Percentiles rank a stretch among this genome's conserved stretches.
Conservation (phyloP, 2,888 invertebrate genomes). For the Rhagonycha fulva region DNA sequence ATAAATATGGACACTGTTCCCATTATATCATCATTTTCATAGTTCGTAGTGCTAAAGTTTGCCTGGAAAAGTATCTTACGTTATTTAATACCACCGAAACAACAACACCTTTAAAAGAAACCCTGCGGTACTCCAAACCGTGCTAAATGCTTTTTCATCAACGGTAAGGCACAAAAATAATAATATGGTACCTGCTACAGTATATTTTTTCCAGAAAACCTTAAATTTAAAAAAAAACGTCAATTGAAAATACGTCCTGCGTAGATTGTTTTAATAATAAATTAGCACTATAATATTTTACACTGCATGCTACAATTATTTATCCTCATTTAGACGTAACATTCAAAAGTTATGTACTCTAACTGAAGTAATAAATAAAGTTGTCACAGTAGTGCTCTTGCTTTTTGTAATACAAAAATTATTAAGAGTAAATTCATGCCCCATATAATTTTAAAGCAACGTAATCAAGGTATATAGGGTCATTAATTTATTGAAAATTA, state of each 20-base stretch:
- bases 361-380: not conserved
- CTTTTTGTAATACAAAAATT: too few relatives aligned
- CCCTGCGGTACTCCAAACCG: not conserved
- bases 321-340: not conserved
- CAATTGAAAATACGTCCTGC: not conserved
- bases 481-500: too few relatives aligned
- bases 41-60: not conserved
- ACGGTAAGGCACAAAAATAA: too few relatives aligned
- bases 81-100: not conserved
- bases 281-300: not conserved
- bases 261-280: not conserved
- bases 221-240: not conserved
- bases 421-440: not conserved
- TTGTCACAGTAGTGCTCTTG: not conserved
- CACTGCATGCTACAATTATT: not conserved
- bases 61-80: not conserved
- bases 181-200: too few relatives aligned
- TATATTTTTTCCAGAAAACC: too few relatives aligned
- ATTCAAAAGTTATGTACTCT: not conserved
- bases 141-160: not conserved
- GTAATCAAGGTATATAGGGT: not conserved
- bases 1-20: not conserved
- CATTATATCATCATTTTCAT: not conserved
- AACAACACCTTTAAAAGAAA: not conserved
- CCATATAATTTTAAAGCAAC: not conserved